Base-by-base conservation (phyloP, 2,888 invertebrate species). In the Noctuana brunneofusca region DNA sequence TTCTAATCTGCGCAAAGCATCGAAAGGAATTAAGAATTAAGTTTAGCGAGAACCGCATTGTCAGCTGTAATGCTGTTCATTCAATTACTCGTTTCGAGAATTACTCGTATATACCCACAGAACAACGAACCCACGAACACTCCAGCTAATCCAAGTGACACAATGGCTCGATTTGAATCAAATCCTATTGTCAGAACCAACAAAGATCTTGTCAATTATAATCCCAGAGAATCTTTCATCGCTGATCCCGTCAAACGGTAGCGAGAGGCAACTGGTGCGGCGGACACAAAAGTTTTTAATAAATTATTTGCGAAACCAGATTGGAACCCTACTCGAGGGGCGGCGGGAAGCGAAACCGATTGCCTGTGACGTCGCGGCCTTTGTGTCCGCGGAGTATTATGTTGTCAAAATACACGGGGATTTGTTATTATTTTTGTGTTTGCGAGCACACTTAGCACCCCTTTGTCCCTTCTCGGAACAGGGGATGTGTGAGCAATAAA, bases 191-290 rank as follows among this genome's bases (percentile, higher is more conserved):
- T 90, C 79, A 79, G 75, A 71, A 68, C 72, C 81, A 86, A 90
- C 90, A 91, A 89, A 89, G 89, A 89, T 87, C 88, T 88, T 86
- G 90, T 90, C 90, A 90, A 89, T 90, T 90, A 89, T 89, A 89
- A 90, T 89, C 87, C 81, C 73, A 74, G 75, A 76, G 79, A 85
- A 88, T 88, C 86, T 86, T 86, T 84, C 83, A 82, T 73, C 77
- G 83, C 79, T 74, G 73, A 79, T 74, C 73, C 73, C 84, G 83
- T 87, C 88, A 87, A 86, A 88, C 89, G 83, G 90, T 89, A 90
- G 89, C 88, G 55, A 53, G 32, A 78, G 76, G 56, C 46, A 77
- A 73, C 79, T 79, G 78, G 74, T 46, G 30, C n/a, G 46, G 46
- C 69, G 80, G 64, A 70, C 68, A 73, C 74, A 76, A 75, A 76